Evolutionary conservation across 2,888 invertebrate genomes (phyloP), one percentile per base, ranked within the genome.

Genomic region (Dicyrtomina minuta): DNA sequence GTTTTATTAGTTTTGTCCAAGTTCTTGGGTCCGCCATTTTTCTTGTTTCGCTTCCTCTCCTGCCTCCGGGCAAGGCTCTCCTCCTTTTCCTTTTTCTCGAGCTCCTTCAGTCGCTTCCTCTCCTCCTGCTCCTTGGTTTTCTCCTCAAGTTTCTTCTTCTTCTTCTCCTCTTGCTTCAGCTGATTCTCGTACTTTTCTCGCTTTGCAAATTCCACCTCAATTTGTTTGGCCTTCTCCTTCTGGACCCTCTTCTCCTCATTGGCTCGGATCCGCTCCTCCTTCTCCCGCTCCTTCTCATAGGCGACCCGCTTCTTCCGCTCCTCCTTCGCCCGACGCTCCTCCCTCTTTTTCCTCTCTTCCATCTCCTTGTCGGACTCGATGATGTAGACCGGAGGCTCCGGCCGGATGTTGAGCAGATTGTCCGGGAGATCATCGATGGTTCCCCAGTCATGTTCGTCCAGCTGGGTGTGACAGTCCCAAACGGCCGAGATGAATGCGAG

Each of bases 391-490:
- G 51, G 51, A 12, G 51, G 51, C 1, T 51, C 51, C 3, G 51
- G 51, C 2, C 22, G 15, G 10, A 17, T n/a, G 10, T 51, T 8
- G 2, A 17, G 15, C 15, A 46, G 17, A 51, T 12, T 22, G 17
- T 51, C 51, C 22, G 51, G 51, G 20, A 51, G 22, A 20, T 51
- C 51, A 10, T 51, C 51, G 17, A 20, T 10, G 51, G 22, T 59
- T 0, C 67, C 67, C 67, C 67, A 67, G 53, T 67, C 67, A 39
- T 33, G 24, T 1, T 15, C n/a, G 13, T 67, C 67, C 20, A 67
- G 27, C 15, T 60, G 67, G 0, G 59, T 67, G 6, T 60, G 58
- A 17, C 67, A 67, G 26, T 67, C 67, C 67, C 67, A 67, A 26
- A 59, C 44, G 12, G 67, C 58, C 3, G 67, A 49, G 24, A 67